Evolutionary conservation across 2,797 vertebrate genomes (phyloP), one percentile per base, ranked within the genome.

Genomic region (Sorex maritimensis): DNA sequence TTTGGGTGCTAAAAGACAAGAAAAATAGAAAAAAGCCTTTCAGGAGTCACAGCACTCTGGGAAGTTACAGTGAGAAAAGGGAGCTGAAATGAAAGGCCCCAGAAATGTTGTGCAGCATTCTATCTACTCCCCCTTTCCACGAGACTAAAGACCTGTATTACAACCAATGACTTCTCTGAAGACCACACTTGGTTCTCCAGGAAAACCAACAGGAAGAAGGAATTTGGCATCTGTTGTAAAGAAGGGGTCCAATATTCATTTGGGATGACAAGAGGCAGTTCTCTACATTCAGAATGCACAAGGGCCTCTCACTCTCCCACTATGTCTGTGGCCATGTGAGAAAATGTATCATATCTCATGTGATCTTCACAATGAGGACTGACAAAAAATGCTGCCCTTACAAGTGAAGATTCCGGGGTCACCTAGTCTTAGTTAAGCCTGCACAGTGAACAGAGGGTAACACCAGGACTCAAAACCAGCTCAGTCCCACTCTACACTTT

Each of bases 171-270:
- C 28, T 17, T 21, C 71, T 58, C 67, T 28, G 23, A 79, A 55
- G 11, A 52, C 68, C 65, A 85, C 6, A 58, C 67, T 19, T 68
- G 6, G 38, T 44, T 94, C 23, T 79, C 58, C 34, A 63, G 4
- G 49, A 80, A 93, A 87, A 87, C 6, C 1, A 91, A 80, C 83
- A 89, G 58, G 23, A 30, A 89, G 1, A 24, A 24, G 34, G 49
- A 41, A 52, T 17, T 83, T 71, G 79, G 24, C 67, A 82, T 44
- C 79, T 88, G 44, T 88, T 87, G 73, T 79, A 91, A 28, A 79
- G 82, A 69, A 77, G 68, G 88, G 26, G 65, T n/a, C 28, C n/a
- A 46, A n/a, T 75, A 79, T 61, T 75, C 73, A 23, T 8, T 63
- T 69, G 63, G 34, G 21, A 15, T 55, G 17, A 55, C 4, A 4